Evolutionary conservation across 2,888 invertebrate species (phyloP), one percentile per base, ranked within the genome.

Genomic region (Sicus ferrugineus): DNA sequence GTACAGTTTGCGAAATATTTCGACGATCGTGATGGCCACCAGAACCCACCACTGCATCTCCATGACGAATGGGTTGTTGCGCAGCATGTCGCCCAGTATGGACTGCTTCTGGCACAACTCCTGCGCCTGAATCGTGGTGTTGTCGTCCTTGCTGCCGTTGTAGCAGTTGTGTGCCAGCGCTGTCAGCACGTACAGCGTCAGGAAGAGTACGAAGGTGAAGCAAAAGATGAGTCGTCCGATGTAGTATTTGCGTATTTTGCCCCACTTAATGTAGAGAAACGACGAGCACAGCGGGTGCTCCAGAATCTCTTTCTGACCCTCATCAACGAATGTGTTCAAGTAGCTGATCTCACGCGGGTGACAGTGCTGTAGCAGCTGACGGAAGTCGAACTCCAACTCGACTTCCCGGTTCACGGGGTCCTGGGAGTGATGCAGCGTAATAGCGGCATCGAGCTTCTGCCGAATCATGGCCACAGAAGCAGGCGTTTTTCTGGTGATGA

Each of bases 241-340:
- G 79, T 95, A 95, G 80, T 94, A 95, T 85, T 94, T 94, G 31
- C 94, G 88, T 74, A 95, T 94, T 83, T 95, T 94, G 78, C 93
- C 93, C 95, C 95, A 95, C 82, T 95, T 95, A 65, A 95, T 89
- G 80, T 94, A 91, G 0, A 95, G 87, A 80, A 95, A 95, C 0
- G 95, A 94, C 9, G 95, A 93, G 82, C 95, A 95, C 4, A 95
- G 85, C 0, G 95, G 95, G 86, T 95, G 95, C 66, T 94, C 88
- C 2, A 95, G 84, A 48, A 95, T 92, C 82, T 94, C 93, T 79
- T 95, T 95, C 80, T 95, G 95, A 0, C 95, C 94, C 83, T 94
- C 94, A 76, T 94, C 93, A 1, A 95, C 93, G 75, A 95, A 93
- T 0, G 93, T 94, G 76, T 94, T 94, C 72, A 95, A 86, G 80